A percentile compares a stretch with the other conserved stretches of the same genome.
phyloP scores from a whole-genome alignment of 2,797 vertebrate species.

The Gobio occitaniae region DNA sequence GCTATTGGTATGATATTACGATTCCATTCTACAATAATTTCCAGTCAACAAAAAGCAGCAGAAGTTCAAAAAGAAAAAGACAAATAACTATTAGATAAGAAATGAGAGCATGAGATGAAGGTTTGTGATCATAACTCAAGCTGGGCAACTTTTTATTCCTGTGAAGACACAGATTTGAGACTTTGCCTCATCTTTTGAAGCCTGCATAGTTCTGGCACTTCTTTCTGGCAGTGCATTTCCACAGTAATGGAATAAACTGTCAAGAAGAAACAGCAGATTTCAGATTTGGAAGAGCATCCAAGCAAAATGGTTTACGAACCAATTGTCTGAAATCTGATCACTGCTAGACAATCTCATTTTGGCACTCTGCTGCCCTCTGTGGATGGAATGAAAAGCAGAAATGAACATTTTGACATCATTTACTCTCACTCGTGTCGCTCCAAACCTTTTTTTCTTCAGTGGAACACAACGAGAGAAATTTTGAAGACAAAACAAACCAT shows the following conservation, averaged over 20 bases:
- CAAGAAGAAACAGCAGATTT: constrained; percentile 23
- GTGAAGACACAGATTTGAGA: constrained; percentile 14
- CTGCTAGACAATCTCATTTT: constrained; percentile 23
- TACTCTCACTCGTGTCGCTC: not conserved
- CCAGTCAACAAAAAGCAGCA: not conserved
- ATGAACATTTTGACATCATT: constrained; percentile 11
- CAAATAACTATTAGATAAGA: not conserved
- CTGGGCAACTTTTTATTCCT: not conserved
- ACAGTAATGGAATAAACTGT: constrained; percentile 31
- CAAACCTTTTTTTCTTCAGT: not conserved
- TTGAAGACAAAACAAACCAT: not conserved
- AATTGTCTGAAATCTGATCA: constrained; percentile 30
- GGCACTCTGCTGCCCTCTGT: constrained; percentile 38
- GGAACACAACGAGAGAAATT: not conserved
- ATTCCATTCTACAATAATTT: not conserved
- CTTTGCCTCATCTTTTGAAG: constrained; percentile 8
- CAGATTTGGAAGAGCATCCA: constrained; percentile 4
- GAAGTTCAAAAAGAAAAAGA: not conserved
- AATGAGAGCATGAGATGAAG: not conserved
- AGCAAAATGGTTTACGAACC: constrained; percentile 4
- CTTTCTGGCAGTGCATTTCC: constrained; percentile 18
- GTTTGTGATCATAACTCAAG: constrained; percentile 10
- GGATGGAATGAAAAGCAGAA: constrained; percentile 22
- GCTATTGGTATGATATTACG: not conserved
- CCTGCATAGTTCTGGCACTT: constrained; percentile 9